Percentiles rank a stretch among this genome's conserved stretches.
phyloP scores from a whole-genome alignment of 2,797 vertebrate genomes.

The Intellagama lesueurii region DNA sequence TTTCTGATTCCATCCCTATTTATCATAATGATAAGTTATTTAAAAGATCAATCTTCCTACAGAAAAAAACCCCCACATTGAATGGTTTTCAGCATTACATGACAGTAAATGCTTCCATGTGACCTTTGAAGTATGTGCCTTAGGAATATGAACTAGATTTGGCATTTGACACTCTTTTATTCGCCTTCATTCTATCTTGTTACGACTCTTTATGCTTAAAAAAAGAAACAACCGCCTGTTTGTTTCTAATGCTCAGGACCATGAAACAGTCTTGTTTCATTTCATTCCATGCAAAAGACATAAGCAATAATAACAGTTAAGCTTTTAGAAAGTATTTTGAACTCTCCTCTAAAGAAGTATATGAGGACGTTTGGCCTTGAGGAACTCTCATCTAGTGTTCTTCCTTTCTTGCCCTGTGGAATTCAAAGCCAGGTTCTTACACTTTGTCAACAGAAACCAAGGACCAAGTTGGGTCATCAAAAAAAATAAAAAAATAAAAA shows the following conservation, averaged over 20 bases:
- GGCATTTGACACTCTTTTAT: background rate
- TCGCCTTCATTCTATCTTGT: background rate
- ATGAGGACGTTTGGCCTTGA: background rate
- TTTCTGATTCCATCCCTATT: background rate
- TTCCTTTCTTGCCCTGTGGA: background rate
- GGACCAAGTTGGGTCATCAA: background rate
- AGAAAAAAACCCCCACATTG: background rate
- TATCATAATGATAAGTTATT: slow-evolving; percentile 24
- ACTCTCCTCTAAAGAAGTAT: background rate
- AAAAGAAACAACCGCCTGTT: background rate
- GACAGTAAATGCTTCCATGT: background rate
- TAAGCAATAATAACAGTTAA: background rate
- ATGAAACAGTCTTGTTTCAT: background rate
- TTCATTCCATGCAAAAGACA: background rate
- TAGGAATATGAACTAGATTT: background rate
- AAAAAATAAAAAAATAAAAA: too few relatives aligned
- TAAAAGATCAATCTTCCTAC: background rate
- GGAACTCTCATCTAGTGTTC: background rate
- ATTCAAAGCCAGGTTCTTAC: background rate
- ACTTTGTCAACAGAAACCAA: background rate
- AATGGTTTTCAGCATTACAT: background rate
- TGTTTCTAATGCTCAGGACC: background rate
- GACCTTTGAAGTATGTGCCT: background rate
- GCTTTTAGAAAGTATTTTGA: background rate
- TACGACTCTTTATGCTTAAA: background rate